Percentiles rank a stretch among this genome's conserved stretches.
phyloP scores from a whole-genome alignment of 2,888 invertebrate species.

The Thalpophila matura region DNA sequence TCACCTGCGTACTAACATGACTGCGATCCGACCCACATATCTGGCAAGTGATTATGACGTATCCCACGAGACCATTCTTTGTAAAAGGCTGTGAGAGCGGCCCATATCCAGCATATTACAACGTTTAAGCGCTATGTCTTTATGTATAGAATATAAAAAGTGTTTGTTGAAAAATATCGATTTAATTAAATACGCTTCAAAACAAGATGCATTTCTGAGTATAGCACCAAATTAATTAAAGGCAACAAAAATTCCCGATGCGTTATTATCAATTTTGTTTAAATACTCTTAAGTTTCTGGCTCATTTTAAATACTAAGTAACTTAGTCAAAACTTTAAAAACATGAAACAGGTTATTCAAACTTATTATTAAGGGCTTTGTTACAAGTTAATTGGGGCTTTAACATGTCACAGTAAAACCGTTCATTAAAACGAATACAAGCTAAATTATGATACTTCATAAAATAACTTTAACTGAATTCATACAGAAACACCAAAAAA shows the following conservation, averaged over 20 bases:
- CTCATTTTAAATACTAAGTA: constrained; percentile 24
- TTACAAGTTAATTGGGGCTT: constrained; percentile 19
- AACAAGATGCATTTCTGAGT: background rate
- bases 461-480: background rate
- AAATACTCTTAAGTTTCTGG: constrained; percentile 17
- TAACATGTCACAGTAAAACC: constrained; percentile 16
- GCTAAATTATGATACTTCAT: background rate
- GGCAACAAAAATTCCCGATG: too few species aligned
- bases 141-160: background rate
- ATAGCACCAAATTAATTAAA: too few species aligned
- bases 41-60: background rate
- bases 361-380: constrained; percentile 40
- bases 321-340: constrained; percentile 23
- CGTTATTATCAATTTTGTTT: too few species aligned
- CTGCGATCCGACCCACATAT: background rate
- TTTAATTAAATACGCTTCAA: background rate
- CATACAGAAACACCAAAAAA: background rate
- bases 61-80: constrained; percentile 12
- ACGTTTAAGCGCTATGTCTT: background rate
- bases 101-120: background rate
- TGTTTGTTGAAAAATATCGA: too few species aligned
- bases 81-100: constrained; percentile 2
- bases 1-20: background rate
- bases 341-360: constrained; percentile 47
- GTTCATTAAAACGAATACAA: constrained; percentile 36